A percentile compares a stretch with the other conserved stretches of the same genome.
phyloP scores from a whole-genome alignment of 2,797 vertebrate species.

The Orestias chungarensis region DNA sequence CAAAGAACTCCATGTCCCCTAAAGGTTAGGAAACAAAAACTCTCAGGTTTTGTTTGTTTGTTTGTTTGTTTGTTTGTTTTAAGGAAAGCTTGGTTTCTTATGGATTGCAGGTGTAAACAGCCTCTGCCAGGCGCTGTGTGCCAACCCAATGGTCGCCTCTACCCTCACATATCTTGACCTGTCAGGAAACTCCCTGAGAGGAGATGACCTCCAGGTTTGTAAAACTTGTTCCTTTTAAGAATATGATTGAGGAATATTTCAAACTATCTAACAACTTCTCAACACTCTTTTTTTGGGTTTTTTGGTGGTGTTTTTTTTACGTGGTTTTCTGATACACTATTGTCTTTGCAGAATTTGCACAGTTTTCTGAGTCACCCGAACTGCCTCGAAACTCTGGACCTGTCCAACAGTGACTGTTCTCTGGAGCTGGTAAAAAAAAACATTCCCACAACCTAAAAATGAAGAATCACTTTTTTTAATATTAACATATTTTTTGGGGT shows the following conservation, averaged over 20 bases:
- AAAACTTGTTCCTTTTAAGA: no score
- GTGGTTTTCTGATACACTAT: not conserved
- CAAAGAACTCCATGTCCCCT: conserved; percentile 89
- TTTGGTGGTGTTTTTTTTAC: no score
- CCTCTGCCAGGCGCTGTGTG: conserved; percentile 89
- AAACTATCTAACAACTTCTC: not conserved
- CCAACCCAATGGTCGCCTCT: conserved; percentile 80
- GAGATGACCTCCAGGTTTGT: conserved; percentile 90
- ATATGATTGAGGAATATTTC: not conserved
- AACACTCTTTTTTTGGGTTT: not conserved
- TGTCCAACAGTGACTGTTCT: conserved; percentile 91
- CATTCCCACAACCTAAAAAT: accelerated
- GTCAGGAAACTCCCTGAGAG: conserved; percentile 88
- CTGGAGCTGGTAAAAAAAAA: conserved; percentile 86
- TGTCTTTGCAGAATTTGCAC: conserved; percentile 84
- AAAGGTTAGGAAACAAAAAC: conserved; percentile 84
- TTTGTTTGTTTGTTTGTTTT: no score
- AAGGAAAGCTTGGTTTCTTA: accelerated
- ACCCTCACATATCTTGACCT: conserved; percentile 89
- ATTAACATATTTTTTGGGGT: not conserved
- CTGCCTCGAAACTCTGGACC: conserved; percentile 86
- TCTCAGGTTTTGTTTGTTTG: no score
- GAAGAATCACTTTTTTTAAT: not conserved
- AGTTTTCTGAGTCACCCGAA: conserved; percentile 92
- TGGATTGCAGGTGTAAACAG: conserved; percentile 86